Percentiles rank a stretch among this genome's conserved stretches.
These are phyloP conservation scores for Zosterops pallidus DNA, from an alignment of 2,113 vertebrate species.

Conservation along the genomic window DNA sequence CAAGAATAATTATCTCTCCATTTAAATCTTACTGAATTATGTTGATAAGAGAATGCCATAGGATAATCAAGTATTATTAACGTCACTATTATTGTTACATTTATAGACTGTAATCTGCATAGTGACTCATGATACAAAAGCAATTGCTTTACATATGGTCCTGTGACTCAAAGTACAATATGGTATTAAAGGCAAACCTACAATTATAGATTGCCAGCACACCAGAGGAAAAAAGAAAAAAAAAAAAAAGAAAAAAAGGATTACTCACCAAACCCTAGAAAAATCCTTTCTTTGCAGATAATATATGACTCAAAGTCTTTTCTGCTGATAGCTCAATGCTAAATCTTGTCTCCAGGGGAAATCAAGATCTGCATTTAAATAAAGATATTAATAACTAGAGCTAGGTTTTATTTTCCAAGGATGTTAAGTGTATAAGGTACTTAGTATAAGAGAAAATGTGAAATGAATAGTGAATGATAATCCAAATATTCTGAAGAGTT, in stretches of 20 bases:
- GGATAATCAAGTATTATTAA: neutral
- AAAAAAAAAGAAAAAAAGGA: fast-evolving
- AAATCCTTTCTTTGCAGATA: conserved; percentile 8
- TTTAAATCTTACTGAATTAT: neutral
- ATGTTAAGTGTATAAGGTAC: conserved; percentile 40
- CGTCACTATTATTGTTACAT: neutral
- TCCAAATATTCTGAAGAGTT: conserved; percentile 29
- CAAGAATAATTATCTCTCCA: neutral
- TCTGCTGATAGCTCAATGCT: neutral
- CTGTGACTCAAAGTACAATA: neutral
- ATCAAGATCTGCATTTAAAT: conserved; percentile 70
- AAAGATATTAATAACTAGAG: conserved; percentile 68
- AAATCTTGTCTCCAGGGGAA: conserved; percentile 45
- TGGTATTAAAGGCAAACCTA: neutral
- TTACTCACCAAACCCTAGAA: neutral
- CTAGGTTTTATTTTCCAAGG: conserved; percentile 30
- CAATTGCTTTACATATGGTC: neutral
- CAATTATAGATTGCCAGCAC: neutral
- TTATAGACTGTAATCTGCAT: neutral
- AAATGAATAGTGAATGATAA: conserved; percentile 46
- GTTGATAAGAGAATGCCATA: neutral
- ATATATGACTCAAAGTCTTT: conserved; percentile 50
- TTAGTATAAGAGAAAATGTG: conserved; percentile 45
- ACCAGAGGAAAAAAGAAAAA: neutral
- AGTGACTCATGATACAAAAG: neutral